phyloP scores from a whole-genome alignment of 2,888 invertebrate genomes.

The Crematogaster levior region DNA sequence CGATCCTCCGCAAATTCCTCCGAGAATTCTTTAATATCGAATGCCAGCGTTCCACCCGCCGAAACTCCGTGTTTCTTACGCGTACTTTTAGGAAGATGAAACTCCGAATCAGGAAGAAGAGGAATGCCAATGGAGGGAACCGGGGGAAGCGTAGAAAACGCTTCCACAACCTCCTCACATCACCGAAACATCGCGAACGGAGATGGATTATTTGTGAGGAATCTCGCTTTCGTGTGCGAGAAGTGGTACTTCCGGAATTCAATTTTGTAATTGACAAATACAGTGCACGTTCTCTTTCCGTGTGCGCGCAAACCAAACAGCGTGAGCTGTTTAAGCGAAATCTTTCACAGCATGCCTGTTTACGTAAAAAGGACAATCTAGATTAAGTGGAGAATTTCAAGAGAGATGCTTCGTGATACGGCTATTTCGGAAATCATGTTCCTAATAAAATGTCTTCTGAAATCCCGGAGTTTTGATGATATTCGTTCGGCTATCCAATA shows the following conservation, averaged over 20 bases:
- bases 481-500: background rate
- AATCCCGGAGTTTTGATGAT: background rate
- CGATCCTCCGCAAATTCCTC: conserved; percentile 30
- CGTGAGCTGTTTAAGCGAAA: background rate
- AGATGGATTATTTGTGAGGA: conserved; percentile 49
- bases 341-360: background rate
- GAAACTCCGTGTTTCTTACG: conserved; percentile 66
- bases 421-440: background rate
- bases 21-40: conserved; percentile 71
- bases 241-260: background rate
- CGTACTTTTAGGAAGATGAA: conserved; percentile 76
- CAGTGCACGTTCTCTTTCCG: background rate
- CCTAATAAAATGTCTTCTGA: background rate
- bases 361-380: background rate
- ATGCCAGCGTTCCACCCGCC: conserved; percentile 58
- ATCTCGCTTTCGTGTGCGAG: conserved; percentile 7
- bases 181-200: conserved; percentile 31
- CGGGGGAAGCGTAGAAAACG: conserved; percentile 56
- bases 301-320: background rate
- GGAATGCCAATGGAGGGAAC: conserved; percentile 63
- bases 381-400: background rate
- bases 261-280: conserved; percentile 11
- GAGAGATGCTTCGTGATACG: background rate
- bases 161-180: conserved; percentile 50
- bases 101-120: conserved; percentile 55